Percentiles rank a stretch among this genome's conserved stretches.
phyloP scores from a whole-genome alignment of 2,888 invertebrate genomes.

The Scaptomyza caliginosa region DNA sequence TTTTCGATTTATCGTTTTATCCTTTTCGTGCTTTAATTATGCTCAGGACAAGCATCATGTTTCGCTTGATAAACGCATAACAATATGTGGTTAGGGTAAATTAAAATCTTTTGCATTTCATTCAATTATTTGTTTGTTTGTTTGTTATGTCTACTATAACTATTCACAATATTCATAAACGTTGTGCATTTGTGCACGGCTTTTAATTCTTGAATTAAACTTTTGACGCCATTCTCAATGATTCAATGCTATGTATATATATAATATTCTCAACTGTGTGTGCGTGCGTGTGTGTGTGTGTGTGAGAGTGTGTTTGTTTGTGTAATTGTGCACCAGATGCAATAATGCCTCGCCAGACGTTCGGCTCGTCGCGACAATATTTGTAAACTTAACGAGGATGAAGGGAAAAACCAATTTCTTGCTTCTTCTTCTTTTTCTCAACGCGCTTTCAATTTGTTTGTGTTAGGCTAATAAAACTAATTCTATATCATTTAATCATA shows the following conservation, averaged over 20 bases:
- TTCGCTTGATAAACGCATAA: conserved; percentile 8
- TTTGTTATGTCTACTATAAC: background rate
- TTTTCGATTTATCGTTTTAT: no score
- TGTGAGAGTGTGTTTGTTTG: background rate
- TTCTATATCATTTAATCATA: no score
- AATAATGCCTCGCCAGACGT: background rate
- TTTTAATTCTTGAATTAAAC: background rate
- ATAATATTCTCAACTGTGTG: background rate
- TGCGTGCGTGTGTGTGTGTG: background rate
- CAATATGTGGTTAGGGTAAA: background rate
- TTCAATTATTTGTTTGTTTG: background rate
- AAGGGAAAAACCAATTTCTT: conserved; percentile 1
- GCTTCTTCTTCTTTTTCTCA: conserved; percentile 1
- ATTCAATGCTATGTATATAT: background rate
- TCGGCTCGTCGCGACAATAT: conserved; percentile 3
- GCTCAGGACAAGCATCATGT: conserved; percentile 5
- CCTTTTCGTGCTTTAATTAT: no score
- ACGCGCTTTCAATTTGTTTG: conserved; percentile 28
- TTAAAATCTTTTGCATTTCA: background rate
- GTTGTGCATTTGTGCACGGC: conserved; percentile 23
- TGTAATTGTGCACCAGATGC: conserved; percentile 21
- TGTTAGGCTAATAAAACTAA: conserved; percentile 37
- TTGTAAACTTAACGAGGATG: conserved; percentile 11
- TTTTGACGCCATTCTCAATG: background rate
- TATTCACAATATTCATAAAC: no score